Evolutionary conservation across 2,113 vertebrate genomes (phyloP), one percentile per base, ranked within the genome.

Genomic region (Desmodus rotundus): DNA sequence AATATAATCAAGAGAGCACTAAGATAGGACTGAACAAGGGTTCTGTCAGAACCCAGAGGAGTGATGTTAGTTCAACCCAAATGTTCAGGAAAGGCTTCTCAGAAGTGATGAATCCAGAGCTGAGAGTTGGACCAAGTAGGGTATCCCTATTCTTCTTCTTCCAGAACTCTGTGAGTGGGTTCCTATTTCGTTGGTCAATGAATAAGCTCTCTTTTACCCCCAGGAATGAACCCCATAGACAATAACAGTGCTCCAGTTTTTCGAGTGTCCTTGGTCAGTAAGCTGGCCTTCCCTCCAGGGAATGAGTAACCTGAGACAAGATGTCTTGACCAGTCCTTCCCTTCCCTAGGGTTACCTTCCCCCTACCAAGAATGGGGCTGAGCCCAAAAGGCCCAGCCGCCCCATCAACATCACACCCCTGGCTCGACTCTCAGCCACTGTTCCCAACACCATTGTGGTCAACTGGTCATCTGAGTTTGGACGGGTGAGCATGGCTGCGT

Each of bases 391-490:
- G 3, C 98, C 98, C 33, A 99, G 98, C 80, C 98, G 98, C 13
- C 98, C 98, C 0, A 98, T 99, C 97, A 99, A 99, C 92, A 98
- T 99, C 94, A 98, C 98, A 0, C 97, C 98, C 0, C 50, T 98
- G 95, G 98, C 98, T 2, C 98, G 98, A 1, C 98, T 99, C 1
- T 98, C 98, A 0, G 98, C 98, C 0, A 99, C 98, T 0, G 98
- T 98, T 76, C 98, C 98, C 22, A 99, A 99, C 89, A 98, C 97
- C 0, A 97, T 99, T 0, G 98, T 98, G 0, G 98, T 99, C 26
- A 98, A 98, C 85, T 99, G 98, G 98, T 98, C 98, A 3, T 98
- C 98, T 0, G 98, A 99, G 74, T 98, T 98, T 1, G 98, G 98
- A 97, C 89, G 98, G 96, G 98, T 99, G 97, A 98, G 98, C 73